Conservation (phyloP, 2,797 vertebrate genomes). For the Channallabes apus region DNA sequence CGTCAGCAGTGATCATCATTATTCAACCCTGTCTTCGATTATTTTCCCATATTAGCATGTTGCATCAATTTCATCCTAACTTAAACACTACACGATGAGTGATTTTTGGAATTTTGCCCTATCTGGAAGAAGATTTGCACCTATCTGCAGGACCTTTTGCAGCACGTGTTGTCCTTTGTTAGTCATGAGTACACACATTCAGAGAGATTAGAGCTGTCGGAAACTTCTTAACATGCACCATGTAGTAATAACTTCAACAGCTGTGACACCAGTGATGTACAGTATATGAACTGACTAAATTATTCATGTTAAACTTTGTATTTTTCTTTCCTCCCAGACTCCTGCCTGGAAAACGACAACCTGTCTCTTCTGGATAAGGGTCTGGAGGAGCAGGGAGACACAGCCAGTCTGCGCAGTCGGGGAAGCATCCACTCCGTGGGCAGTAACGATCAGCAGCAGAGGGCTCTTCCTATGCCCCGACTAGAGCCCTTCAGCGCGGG, state of each 20-base stretch:
- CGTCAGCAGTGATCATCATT: not conserved
- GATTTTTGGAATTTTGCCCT: not conserved
- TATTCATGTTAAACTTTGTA: not conserved
- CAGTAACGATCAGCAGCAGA: slow-evolving; percentile 75
- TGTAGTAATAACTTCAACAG: not conserved
- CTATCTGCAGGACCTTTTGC: not conserved
- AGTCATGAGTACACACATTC: not conserved
- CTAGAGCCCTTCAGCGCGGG: slow-evolving; percentile 87
- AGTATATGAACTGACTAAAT: not conserved
- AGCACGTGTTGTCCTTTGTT: not conserved
- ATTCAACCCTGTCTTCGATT: not conserved
- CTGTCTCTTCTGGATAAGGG: slow-evolving; percentile 89
- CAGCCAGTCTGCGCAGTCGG: slow-evolving; percentile 84
- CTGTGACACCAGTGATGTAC: not conserved
- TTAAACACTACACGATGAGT: not conserved
- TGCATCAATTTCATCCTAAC: not conserved
- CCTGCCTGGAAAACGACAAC: slow-evolving; percentile 93
- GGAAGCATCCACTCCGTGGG: slow-evolving; percentile 82
- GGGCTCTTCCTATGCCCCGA: slow-evolving; percentile 88
- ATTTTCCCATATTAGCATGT: not conserved
- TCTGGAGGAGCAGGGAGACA: slow-evolving; percentile 86
- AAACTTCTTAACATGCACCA: not conserved
- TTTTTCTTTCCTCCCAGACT: slow-evolving; percentile 72
- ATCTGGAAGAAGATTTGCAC: not conserved
- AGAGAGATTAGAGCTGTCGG: not conserved